These are phyloP conservation scores for Bactericera cockerelli DNA, from an alignment of 1,140 invertebrate species.

Conservation along the genomic window DNA sequence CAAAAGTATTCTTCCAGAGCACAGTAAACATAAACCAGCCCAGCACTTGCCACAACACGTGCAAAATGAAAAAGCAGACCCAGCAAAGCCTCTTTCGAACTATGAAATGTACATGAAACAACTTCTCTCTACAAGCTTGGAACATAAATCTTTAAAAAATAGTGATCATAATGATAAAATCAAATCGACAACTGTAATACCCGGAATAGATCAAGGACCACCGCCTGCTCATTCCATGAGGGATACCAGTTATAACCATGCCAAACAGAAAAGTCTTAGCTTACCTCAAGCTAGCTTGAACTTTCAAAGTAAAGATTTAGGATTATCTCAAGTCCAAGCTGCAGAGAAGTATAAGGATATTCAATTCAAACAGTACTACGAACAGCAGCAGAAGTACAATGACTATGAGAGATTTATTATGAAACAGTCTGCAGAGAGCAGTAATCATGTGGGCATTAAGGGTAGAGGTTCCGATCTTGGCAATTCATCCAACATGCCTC, in stretches of 20 bases:
- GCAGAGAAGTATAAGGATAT: neutral
- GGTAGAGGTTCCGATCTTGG: neutral
- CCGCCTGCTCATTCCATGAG: neutral
- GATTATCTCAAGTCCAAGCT: slow-evolving; percentile 3
- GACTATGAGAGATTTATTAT: slow-evolving; percentile 1
- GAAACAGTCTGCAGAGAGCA: neutral
- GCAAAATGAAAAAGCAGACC: neutral
- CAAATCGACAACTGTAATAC: neutral
- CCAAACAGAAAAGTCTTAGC: neutral
- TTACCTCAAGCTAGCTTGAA: slow-evolving; percentile 1
- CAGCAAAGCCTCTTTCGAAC: neutral
- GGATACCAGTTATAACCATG: neutral
- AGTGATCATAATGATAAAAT: neutral
- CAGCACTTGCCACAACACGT: neutral
- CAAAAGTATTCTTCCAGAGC: no score
- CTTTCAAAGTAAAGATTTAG: neutral
- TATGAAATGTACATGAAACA: neutral
- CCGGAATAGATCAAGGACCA: neutral
- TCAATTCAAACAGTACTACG: neutral
- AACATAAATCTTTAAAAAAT: neutral
- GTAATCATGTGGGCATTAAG: neutral
- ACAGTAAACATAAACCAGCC: neutral
- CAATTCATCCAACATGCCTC: neutral
- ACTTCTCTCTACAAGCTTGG: neutral
- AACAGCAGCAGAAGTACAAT: neutral